Conservation (phyloP, 2,113 vertebrate species). For the Perccottus glenii region DNA sequence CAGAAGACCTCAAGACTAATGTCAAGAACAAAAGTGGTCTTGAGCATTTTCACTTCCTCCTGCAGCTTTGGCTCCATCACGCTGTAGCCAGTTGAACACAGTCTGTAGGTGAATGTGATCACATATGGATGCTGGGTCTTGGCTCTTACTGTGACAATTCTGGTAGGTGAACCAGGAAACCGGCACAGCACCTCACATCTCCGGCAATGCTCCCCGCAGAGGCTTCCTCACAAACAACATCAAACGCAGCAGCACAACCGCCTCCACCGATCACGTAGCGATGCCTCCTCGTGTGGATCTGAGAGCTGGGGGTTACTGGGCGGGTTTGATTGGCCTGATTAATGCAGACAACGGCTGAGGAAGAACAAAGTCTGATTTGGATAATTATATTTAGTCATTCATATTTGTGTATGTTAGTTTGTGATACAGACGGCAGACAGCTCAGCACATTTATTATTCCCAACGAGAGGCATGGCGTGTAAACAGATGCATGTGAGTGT, state of each 20-base stretch:
- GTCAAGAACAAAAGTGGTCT: too few relatives aligned
- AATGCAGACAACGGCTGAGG: background rate
- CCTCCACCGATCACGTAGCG: constrained; percentile 5
- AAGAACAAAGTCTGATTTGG: background rate
- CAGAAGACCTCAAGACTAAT: too few relatives aligned
- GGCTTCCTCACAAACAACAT: constrained; percentile 20
- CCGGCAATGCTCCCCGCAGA: constrained; percentile 16
- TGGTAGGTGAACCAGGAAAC: constrained; percentile 4
- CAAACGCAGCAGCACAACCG: constrained; percentile 12
- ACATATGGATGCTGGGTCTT: constrained; percentile 9
- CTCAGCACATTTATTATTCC: background rate
- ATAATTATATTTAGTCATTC: background rate
- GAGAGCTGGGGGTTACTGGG: background rate
- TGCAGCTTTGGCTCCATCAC: background rate
- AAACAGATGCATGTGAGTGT: background rate
- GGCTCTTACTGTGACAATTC: constrained; percentile 13
- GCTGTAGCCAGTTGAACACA: background rate
- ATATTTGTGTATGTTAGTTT: background rate
- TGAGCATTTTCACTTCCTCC: too few relatives aligned
- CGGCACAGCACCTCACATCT: constrained; percentile 2
- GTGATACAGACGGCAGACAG: background rate
- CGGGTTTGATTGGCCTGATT: background rate
- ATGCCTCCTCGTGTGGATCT: background rate
- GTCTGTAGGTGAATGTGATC: constrained; percentile 1
- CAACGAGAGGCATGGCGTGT: background rate